Percentiles rank a stretch among this genome's conserved stretches.
Conservation (phyloP, 2,888 invertebrate species). For the Camponotus fellah region DNA sequence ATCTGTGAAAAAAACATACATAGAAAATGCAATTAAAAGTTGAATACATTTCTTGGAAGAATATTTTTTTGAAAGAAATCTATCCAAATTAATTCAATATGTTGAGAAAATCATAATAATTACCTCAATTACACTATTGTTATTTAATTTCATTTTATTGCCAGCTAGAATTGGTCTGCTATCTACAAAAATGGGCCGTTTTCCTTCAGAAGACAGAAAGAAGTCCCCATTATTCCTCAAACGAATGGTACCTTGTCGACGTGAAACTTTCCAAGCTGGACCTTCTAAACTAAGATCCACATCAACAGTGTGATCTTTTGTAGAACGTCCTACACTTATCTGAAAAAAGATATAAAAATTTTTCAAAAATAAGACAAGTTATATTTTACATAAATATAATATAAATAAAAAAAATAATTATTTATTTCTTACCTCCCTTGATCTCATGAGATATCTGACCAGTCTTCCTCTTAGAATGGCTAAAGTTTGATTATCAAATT, state of each 20-base stretch:
- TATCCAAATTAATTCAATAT: background rate
- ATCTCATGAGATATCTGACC: slow-evolving; percentile 97
- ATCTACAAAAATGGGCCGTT: slow-evolving; percentile 97
- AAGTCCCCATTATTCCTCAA: slow-evolving; percentile 97
- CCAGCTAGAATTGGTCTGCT: slow-evolving; percentile 95
- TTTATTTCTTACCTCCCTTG: slow-evolving; percentile 90
- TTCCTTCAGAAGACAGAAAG: slow-evolving; percentile 97
- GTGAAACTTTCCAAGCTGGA: slow-evolving; percentile 96
- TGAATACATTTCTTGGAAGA: background rate
- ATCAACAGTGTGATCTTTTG: slow-evolving; percentile 96
- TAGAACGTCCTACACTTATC: slow-evolving; percentile 97
- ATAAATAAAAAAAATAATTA: background rate
- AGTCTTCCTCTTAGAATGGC: slow-evolving; percentile 96
- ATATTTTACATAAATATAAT: background rate
- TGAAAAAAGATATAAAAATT: slow-evolving; percentile 77
- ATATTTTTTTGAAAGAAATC: background rate
- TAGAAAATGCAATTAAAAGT: background rate
- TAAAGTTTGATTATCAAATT: slow-evolving; percentile 97
- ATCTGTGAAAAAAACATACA: slow-evolving; percentile 88
- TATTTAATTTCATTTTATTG: slow-evolving; percentile 95
- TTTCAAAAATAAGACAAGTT: slow-evolving; percentile 6
- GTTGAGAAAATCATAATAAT: slow-evolving; percentile 43
- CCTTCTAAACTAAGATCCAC: slow-evolving; percentile 98
- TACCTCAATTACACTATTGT: slow-evolving; percentile 98
- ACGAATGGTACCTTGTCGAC: slow-evolving; percentile 96